These are phyloP conservation scores for Isurus oxyrinchus DNA, from an alignment of 2,113 vertebrate genomes.

Conservation along the genomic window DNA sequence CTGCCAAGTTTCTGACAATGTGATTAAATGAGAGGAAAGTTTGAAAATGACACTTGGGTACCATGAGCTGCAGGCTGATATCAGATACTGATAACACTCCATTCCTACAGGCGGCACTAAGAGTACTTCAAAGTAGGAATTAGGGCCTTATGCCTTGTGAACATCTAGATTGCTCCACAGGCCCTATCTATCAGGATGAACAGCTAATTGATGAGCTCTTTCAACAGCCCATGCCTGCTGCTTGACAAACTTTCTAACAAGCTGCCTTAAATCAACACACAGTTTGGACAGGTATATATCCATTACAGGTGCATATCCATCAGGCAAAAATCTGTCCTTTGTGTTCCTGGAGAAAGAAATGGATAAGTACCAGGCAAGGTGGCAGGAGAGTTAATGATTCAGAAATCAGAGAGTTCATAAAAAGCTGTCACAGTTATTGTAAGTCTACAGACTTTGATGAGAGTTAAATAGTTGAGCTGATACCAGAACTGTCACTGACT, in stretches of 20 bases:
- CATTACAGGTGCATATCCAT: background rate
- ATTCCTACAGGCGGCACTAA: background rate
- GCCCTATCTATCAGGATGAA: background rate
- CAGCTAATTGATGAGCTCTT: background rate
- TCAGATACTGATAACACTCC: background rate
- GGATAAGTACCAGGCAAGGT: background rate
- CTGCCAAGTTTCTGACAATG: background rate
- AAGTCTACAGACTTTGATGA: background rate
- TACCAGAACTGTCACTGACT: background rate
- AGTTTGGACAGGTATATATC: background rate
- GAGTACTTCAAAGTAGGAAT: background rate
- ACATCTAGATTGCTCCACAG: background rate
- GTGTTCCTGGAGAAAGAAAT: background rate
- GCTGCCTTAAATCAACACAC: background rate
- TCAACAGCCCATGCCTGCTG: background rate
- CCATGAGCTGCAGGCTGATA: background rate
- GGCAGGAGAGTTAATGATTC: background rate
- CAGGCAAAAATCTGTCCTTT: background rate
- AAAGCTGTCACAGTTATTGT: background rate
- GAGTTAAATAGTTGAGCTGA: slow-evolving; percentile 3
- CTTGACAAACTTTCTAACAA: background rate
- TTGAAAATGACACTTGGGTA: background rate
- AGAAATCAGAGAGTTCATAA: no score
- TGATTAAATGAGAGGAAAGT: background rate
- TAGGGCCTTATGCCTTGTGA: background rate